These are phyloP conservation scores for Hipposideros armiger DNA, from an alignment of 2,113 vertebrate species.

Conservation along the genomic window DNA sequence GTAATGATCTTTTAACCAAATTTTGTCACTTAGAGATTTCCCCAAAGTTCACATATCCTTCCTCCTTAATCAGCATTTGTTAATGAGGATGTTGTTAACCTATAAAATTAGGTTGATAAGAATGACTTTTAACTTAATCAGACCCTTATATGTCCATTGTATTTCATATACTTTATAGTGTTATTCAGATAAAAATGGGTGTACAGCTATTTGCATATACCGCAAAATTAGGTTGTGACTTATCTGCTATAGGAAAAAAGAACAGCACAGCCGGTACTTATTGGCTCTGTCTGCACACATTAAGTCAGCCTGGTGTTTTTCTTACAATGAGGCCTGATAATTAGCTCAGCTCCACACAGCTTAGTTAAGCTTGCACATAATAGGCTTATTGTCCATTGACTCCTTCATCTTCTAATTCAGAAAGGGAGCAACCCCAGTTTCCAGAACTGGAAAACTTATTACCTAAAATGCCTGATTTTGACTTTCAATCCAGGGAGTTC, in stretches of 20 bases:
- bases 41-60: background rate
- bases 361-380: background rate
- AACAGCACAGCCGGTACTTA: background rate
- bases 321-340: constrained; percentile 33
- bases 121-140: constrained; percentile 26
- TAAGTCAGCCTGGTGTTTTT: background rate
- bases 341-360: background rate
- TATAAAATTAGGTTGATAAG: constrained; percentile 22
- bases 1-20: background rate
- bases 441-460: background rate
- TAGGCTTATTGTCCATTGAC: background rate
- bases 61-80: constrained; percentile 1
- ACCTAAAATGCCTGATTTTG: background rate
- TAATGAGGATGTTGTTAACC: constrained; percentile 35
- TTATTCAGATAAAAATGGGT: background rate
- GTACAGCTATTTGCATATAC: background rate
- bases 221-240: constrained; percentile 49
- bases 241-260: constrained; percentile 45
- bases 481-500: background rate
- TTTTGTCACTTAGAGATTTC: constrained; percentile 18
- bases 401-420: constrained; percentile 17
- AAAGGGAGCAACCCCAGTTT: background rate
- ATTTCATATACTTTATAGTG: constrained; percentile 27
- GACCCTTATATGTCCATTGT: background rate
- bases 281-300: constrained; percentile 39